Evolutionary conservation across 2,797 vertebrate species (phyloP).

Genomic region (Peromyscus aztecus): DNA sequence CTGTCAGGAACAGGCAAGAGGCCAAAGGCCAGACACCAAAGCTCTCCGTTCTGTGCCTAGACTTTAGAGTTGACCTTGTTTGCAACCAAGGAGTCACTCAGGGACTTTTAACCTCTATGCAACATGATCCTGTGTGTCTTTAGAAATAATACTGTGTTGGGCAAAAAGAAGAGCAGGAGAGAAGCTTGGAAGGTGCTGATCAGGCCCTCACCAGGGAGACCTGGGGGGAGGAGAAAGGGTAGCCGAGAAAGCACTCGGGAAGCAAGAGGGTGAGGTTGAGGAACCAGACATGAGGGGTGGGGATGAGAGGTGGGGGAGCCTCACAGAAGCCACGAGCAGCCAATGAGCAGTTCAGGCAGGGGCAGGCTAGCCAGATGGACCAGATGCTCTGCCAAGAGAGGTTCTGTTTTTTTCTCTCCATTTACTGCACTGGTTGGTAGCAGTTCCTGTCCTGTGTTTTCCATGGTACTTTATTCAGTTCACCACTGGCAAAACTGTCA

Average conservation of each 20-base stretch:
- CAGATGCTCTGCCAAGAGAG: not conserved
- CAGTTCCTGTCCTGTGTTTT: not conserved
- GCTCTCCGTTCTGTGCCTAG: not conserved
- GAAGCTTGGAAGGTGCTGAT: not conserved
- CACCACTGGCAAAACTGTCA: not conserved
- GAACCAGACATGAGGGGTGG: not conserved
- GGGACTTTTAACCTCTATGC: not conserved
- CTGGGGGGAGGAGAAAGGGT: not conserved
- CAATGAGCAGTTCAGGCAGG: fast-evolving
- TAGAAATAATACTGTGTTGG: not conserved
- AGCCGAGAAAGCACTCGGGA: not conserved
- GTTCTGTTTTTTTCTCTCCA: not conserved
- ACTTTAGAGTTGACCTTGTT: conserved; percentile 13
- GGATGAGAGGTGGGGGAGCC: too few relatives aligned
- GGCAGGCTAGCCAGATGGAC: not conserved
- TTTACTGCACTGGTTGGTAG: not conserved
- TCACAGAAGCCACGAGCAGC: not conserved
- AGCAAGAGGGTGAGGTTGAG: not conserved
- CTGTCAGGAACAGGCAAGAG: not conserved
- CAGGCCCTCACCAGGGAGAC: not conserved
- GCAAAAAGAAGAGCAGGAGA: not conserved
- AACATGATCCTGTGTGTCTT: not conserved
- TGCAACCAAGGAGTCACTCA: not conserved
- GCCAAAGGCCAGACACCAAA: not conserved
- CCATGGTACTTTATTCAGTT: not conserved